Base-by-base conservation (phyloP, 2,888 invertebrate genomes). In the Aplocera efformata region DNA sequence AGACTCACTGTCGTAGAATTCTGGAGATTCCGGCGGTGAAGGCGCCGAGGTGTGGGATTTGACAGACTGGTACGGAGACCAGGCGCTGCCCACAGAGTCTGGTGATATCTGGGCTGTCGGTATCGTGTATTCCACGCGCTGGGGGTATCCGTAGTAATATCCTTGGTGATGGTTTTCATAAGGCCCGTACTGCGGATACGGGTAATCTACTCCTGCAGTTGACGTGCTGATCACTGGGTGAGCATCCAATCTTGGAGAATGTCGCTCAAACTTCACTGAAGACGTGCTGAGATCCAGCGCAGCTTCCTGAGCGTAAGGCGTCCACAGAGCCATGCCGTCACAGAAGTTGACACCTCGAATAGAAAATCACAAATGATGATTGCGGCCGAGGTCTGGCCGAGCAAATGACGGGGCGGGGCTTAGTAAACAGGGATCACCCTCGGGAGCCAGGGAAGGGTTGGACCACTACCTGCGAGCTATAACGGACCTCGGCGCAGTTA, bases 21-120 rank as follows among this genome's bases (percentile, higher is more conserved):
- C 79, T 7, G 57, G 61, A 1, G 66, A 81, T 53, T 50, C 90
- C 69, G 50, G 92, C 66, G 26, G 91, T 71, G 54, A 94, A 67
- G 26, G 53, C 1, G 60, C 58, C 10, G 59, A 45, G 10, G 53
- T 50, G 10, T 55, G 48, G 3, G 56, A 48, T 27, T 52, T 51
- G 20, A 42, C 29, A 6, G 54, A 33, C 24, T 36, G 48, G 31
- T 60, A 52, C 7, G 57, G 56, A 28, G 67, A 50, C 63, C 69
- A 69, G 39, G 61, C 54, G 38, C 66, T 63, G 7, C 60, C 67
- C 5, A 58, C 51, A 0, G 72, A 68, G 11, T 73, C 69, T 0
- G 79, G 77, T 1, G 77, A 79, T 34, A 67, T 61, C 32, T 67
- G 67, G 0, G 71, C 56, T 1, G 69, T 53, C 3, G 77, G 73